phyloP scores from a whole-genome alignment of 2,888 invertebrate genomes.

The Drosophila setosimentum region DNA sequence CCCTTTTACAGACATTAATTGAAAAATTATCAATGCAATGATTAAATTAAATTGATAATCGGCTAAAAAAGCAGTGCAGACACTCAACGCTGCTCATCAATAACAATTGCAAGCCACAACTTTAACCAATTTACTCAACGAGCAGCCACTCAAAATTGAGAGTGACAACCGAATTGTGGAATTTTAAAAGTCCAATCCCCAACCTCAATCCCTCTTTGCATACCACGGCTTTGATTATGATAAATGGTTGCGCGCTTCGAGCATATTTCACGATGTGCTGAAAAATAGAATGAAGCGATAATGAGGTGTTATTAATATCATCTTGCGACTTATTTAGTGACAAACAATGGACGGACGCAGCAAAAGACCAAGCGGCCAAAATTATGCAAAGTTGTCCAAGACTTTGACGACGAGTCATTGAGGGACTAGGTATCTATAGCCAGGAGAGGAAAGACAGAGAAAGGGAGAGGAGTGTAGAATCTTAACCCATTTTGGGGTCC shows the following conservation, averaged over 20 bases:
- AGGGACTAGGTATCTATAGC: conserved; percentile 18
- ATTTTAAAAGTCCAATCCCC: conserved; percentile 56
- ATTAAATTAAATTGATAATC: conserved; percentile 38
- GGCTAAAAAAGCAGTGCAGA: conserved; percentile 17
- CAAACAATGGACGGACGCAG: conserved; percentile 45
- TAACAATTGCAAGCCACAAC: conserved; percentile 57
- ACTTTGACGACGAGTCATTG: conserved; percentile 46
- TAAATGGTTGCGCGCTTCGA: conserved; percentile 58
- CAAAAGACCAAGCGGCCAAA: conserved; percentile 30
- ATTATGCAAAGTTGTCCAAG: conserved; percentile 62
- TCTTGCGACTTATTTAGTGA: conserved; percentile 75
- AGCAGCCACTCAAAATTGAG: conserved; percentile 13
- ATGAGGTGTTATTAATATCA: conserved; percentile 80
- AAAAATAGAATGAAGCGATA: conserved; percentile 71
- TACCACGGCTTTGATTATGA: conserved; percentile 63
- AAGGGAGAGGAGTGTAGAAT: background rate
- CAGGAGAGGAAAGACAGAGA: background rate
- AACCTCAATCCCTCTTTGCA: background rate
- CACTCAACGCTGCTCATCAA: conserved; percentile 55
- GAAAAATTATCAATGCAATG: conserved; percentile 39
- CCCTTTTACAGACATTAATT: conserved; percentile 6
- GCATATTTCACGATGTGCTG: conserved; percentile 65
- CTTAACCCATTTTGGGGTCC: conserved; percentile 52
- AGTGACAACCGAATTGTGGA: conserved; percentile 6
- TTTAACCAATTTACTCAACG: conserved; percentile 31